Base-by-base conservation (phyloP, 2,888 invertebrate species). In the Dusona sp. region DNA sequence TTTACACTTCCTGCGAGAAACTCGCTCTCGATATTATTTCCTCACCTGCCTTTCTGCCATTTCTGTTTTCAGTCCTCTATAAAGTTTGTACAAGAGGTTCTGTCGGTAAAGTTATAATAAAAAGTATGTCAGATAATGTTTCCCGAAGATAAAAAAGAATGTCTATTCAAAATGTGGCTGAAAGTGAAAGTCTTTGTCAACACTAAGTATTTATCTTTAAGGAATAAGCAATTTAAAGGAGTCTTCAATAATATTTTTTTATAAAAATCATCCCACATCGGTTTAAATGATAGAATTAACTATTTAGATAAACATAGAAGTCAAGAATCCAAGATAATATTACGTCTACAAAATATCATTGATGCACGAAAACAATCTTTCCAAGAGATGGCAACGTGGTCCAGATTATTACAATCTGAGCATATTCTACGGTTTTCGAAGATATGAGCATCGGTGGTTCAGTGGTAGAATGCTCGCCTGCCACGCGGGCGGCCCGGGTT, bases 391-490 rank as follows among this genome's bases (percentile, higher is more conserved):
- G 70, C 8, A 25, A 48, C 25, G 48, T 6, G 48, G n/a, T n/a
- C 51, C 29, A 13, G n/a, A 54, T 54, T 11, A 54, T 13, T 4
- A 22, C 4, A 36, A n/a, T 73, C 0, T 54, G 13, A 6, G 0
- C 4, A 8, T 0, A 9, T 0, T 67, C 16, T 67, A 48, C 8
- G 19, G 36, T 9, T 7, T 73, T 80, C 72, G 42, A 79, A 74
- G 70, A 87, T 68, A 85, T 70, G 19, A 79, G 85, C 82, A 85
- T 83, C 85, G 75, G 85, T 85, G 85, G 85, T 83, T 85, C 85
- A 85, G 75, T 85, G 93, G 93, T 93, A 94, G 94, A 94, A 94
- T 94, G 93, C 93, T 94, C 93, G 94, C 93, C 93, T 94, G 94
- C 93, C 94, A 94, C 92, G 92, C 92, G 92, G 92, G 92, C 92